Base-by-base conservation (phyloP, 2,888 invertebrate genomes). In the Clunio marinus region DNA sequence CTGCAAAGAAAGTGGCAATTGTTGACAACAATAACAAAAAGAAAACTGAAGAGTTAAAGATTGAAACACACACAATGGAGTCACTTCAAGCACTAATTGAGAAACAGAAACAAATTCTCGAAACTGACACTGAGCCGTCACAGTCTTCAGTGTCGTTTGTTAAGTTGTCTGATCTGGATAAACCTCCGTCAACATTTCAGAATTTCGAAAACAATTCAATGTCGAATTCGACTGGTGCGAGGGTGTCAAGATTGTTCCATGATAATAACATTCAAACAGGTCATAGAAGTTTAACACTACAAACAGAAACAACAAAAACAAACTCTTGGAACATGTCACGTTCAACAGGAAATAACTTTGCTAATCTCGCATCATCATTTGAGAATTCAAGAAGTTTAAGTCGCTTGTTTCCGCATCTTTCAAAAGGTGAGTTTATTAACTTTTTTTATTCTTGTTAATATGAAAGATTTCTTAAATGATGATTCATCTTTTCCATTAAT, bases 141-240 rank as follows among this genome's bases (percentile, higher is more conserved):
- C 75, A 81, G 59, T 75, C 77, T 70, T 77, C 81, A 24, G 80
- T 80, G 24, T 79, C 80, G 68, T 88, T 89, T 75, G 91, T 92
- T 0, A 86, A 86, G 74, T 79, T 92, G 5, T 91, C 91, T 1
- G 91, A 92, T 75, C 81, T 92, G 76, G 90, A 91, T 75, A 88
- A 87, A 73, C 83, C 84, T 3, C 78, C 79, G 27, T 24, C 37
- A 15, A 8, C 55, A 20, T 17, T 17, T 2, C n/a, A 65, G 1
- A 51, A 72, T 1, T 51, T 51, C 51, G 51, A 51, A 51, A 73
- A 74, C 1, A 68, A 27, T 2, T 72, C 73, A 69, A 75, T 75
- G 75, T 77, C 78, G 70, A 77, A 77, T 65, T 79, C 78, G 58
- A 77, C 76, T 2, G 78, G 78, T 25, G 77, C 76, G 32, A 73